These are phyloP conservation scores for Punctoribates punctum DNA, from an alignment of 2,888 invertebrate species.

Conservation along the genomic window DNA sequence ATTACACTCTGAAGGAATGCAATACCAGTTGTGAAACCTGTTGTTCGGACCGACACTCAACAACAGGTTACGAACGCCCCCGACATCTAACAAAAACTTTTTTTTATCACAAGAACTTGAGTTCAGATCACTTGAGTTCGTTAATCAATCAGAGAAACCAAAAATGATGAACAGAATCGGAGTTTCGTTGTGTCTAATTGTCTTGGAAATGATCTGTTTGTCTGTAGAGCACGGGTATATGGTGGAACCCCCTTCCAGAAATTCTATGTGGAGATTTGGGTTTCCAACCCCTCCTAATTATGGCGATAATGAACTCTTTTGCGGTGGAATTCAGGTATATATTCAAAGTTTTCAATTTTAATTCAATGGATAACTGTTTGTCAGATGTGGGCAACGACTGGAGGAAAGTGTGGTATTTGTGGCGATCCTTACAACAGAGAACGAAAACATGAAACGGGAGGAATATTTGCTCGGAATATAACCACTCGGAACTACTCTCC, in stretches of 20 bases:
- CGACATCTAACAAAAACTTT: background rate
- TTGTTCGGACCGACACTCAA: slow-evolving; percentile 25
- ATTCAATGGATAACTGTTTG: background rate
- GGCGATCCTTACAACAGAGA: slow-evolving; percentile 48
- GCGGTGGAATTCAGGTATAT: slow-evolving; percentile 54
- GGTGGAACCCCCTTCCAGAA: slow-evolving; percentile 51
- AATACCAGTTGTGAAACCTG: slow-evolving; percentile 30
- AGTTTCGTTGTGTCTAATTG: background rate
- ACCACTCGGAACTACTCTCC: slow-evolving; percentile 47
- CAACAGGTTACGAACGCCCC: background rate
- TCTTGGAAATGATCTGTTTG: background rate
- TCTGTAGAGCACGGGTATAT: slow-evolving; percentile 49
- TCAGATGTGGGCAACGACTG: slow-evolving; percentile 47
- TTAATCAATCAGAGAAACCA: background rate
- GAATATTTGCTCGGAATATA: slow-evolving; percentile 47
- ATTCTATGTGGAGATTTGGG: slow-evolving; percentile 61
- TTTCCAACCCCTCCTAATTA: slow-evolving; percentile 57
- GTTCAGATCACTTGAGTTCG: background rate
- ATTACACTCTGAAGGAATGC: slow-evolving; percentile 19
- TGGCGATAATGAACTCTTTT: slow-evolving; percentile 51
- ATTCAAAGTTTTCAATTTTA: background rate
- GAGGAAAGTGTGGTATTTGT: slow-evolving; percentile 49
- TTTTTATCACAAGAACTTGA: background rate
- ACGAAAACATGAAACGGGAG: slow-evolving; percentile 49
- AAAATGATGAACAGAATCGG: background rate